Evolutionary conservation across 2,888 invertebrate genomes (phyloP), one percentile per base, ranked within the genome.

Genomic region (Copidosoma aretas): DNA sequence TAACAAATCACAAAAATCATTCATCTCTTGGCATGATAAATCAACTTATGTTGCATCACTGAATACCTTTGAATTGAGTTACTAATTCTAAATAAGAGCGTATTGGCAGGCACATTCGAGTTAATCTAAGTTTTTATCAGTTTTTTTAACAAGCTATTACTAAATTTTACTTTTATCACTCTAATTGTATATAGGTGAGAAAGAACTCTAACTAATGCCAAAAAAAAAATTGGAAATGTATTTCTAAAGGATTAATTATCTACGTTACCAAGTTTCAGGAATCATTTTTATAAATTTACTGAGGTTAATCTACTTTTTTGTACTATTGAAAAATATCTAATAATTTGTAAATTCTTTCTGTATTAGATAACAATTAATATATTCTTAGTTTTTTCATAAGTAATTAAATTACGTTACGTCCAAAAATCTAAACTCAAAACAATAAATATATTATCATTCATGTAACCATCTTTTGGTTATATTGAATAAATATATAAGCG

Each of bases 71-170:
- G 78, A 77, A 79, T 77, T 17, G 61, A 60, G 77, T 77, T 76
- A 77, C 81, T 81, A 81, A 74, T 78, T 81, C 78, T 72, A 70
- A 82, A 82, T 77, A 81, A 81, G 79, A 81, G 79, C 81, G 80
- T 78, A 81, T 80, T 80, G 78, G 79, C 82, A 83, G 81, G 83
- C 82, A 83, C 82, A 81, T 81, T 82, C 80, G 80, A 81, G 79
- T 82, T 82, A 82, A 80, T 82, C 77, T 75, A 78, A 75, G 74
- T 66, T 66, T 64, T 69, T 43, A 63, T 64, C 60, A 62, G 70
- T 71, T 67, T 71, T 64, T 58, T 73, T 39, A 67, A 69, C 71
- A 71, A 71, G 68, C 66, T 65, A 67, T 43, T 63, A 65, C 67
- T 72, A 71, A 66, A 62, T 65, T 66, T 68, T 70, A 69, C 71